Conservation (phyloP, 2,797 vertebrate genomes). For the Enteromius fasciolatus region DNA sequence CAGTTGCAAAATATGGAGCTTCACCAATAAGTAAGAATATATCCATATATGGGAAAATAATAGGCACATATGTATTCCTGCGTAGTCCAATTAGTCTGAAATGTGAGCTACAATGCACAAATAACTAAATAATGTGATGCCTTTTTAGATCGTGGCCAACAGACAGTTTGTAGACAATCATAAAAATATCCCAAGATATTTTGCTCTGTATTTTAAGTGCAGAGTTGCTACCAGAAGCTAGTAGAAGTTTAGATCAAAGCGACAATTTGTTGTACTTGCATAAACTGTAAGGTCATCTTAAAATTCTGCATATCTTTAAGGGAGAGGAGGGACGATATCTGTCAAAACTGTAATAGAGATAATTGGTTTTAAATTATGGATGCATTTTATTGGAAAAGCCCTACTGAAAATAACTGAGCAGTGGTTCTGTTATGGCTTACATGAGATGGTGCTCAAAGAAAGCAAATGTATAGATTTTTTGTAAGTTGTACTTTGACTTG, state of each 20-base stretch:
- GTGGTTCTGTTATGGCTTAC: not conserved
- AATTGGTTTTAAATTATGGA: not conserved
- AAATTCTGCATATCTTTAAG: not conserved
- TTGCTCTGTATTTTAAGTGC: slow-evolving; percentile 11
- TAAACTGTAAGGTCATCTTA: not conserved
- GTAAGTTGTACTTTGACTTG: slow-evolving; percentile 6
- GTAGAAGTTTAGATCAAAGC: not conserved
- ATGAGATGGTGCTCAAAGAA: not conserved
- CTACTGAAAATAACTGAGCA: not conserved
- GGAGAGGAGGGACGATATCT: too few species aligned
- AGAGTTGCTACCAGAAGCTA: not conserved
- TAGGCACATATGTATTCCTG: not conserved
- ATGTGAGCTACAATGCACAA: slow-evolving; percentile 2
- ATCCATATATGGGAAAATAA: not conserved
- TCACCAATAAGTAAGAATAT: not conserved
- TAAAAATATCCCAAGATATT: slow-evolving; percentile 10
- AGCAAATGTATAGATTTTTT: slow-evolving; percentile 14
- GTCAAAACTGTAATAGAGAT: not conserved
- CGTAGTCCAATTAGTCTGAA: not conserved
- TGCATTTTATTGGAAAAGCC: not conserved
- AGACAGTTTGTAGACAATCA: slow-evolving; percentile 73
- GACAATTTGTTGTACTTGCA: not conserved
- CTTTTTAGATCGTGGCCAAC: slow-evolving; percentile 18
- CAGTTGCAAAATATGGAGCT: not conserved
- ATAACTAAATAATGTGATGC: slow-evolving; percentile 10